Percentiles rank a stretch among this genome's conserved stretches.
These are phyloP conservation scores for Labeo calbasu DNA, from an alignment of 2,797 vertebrate species.

Conservation along the genomic window DNA sequence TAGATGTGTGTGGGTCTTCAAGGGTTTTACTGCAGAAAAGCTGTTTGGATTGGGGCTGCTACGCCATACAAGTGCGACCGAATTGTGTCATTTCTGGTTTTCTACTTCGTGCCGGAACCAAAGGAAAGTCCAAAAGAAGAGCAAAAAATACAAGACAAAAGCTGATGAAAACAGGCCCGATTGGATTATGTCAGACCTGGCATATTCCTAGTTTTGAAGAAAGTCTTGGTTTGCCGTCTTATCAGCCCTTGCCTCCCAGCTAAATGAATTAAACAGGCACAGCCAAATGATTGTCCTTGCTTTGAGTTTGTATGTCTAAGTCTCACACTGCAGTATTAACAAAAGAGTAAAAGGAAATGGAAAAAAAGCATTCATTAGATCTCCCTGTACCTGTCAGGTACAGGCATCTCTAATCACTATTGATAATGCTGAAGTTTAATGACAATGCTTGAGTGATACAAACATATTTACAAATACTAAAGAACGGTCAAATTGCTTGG, in stretches of 20 bases:
- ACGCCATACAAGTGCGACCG: constrained; percentile 82
- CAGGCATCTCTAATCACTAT: neutral
- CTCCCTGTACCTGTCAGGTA: neutral
- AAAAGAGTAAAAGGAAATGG: neutral
- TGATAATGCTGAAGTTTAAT: neutral
- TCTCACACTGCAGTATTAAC: neutral
- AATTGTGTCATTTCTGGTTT: constrained; percentile 87
- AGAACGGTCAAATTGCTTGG: neutral
- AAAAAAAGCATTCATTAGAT: neutral
- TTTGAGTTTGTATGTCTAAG: constrained; percentile 27
- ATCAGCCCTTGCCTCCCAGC: constrained; percentile 83
- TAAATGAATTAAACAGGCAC: constrained; percentile 72
- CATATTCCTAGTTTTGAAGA: constrained; percentile 78
- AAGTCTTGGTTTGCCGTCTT: constrained; percentile 80
- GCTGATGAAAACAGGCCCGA: constrained; percentile 83
- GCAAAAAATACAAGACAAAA: constrained; percentile 83
- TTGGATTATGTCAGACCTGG: constrained; percentile 87
- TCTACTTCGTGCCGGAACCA: constrained; percentile 80
- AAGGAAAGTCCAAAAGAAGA: constrained; percentile 84
- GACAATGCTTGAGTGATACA: neutral
- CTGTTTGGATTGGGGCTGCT: constrained; percentile 80
- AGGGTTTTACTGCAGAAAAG: constrained; percentile 84
- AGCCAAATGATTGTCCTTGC: constrained; percentile 48
- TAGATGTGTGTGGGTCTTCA: constrained; percentile 88
- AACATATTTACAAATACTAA: constrained; percentile 23